Base-by-base conservation (phyloP, 1,140 invertebrate species). In the Riptortus pedestris region DNA sequence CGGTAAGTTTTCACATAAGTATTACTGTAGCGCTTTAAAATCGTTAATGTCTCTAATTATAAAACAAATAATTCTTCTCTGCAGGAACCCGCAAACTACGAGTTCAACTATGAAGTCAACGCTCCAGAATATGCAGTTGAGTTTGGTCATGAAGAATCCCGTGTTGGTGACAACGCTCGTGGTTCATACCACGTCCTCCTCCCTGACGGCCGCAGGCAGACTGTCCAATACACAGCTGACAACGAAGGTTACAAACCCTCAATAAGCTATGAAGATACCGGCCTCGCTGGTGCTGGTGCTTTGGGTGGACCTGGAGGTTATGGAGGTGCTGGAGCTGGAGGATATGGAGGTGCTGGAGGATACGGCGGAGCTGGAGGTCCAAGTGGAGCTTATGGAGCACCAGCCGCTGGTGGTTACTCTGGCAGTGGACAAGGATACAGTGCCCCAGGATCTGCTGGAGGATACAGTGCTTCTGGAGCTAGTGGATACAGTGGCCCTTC, bases 111-210 rank as follows among this genome's bases (percentile, higher is more conserved):
- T 74, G 83, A 89, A 76, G 87, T 91, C 63, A 85, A 87, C 69
- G 87, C 90, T 73, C 79, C 81, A 57, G 81, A 86, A 75, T 82
- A 82, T 70, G 86, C 87, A 71, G 83, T 82, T 69, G 82, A 86
- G 70, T 91, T 90, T 74, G 85, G 87, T 68, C 89, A 91, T 76
- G 83, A 81, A 70, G 90, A 92, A 77, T 83, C 81, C 71, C 80
- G 89, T 64, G 83, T 89, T 73, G 88, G 87, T 51, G 85, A 90
- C 73, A 78, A 81, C 38, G 83, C 88, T 62, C 84, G 82, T 72
- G 90, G 90, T 71, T 82, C 86, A 72, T 93, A 91, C 79, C 85
- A 89, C 76, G 89, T 91, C 69, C 75, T 90, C 33, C 79, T 92
- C 70, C 89, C 90, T 59, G 90, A 92, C 77, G 90, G 89, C 71